A percentile compares a stretch with the other conserved stretches of the same genome.
These are phyloP conservation scores for Rhinophrynus dorsalis DNA, from an alignment of 2,797 vertebrate genomes.

Conservation along the genomic window DNA sequence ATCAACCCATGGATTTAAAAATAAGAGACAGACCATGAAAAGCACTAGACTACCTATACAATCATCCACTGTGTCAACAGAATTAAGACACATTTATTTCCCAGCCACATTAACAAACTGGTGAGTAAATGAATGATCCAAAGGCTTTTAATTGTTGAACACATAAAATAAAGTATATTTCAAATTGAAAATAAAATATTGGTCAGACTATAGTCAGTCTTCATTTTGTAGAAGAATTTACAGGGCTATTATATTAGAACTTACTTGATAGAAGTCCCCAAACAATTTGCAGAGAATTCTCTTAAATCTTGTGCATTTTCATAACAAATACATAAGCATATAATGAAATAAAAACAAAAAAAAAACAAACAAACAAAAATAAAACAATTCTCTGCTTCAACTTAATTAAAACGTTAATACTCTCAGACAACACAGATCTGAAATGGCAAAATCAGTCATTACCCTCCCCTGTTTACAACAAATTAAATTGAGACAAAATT, in stretches of 20 bases:
- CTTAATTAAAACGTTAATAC: constrained; percentile 90
- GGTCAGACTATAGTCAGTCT: constrained; percentile 89
- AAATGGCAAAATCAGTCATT: constrained; percentile 84
- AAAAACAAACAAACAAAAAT: constrained; percentile 58
- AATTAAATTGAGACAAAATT: constrained; percentile 89
- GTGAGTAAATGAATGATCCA: constrained; percentile 75
- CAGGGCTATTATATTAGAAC: constrained; percentile 83
- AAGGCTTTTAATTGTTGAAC: constrained; percentile 83
- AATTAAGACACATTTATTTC: constrained; percentile 52
- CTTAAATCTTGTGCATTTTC: constrained; percentile 83
- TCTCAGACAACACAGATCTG: constrained; percentile 91
- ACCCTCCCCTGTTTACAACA: constrained; percentile 80
- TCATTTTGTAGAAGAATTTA: constrained; percentile 90
- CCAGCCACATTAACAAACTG: constrained; percentile 59
- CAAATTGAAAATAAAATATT: constrained; percentile 82
- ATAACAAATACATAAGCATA: constrained; percentile 95
- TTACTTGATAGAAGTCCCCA: constrained; percentile 78
- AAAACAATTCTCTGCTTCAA: constrained; percentile 76
- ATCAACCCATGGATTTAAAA: no score
- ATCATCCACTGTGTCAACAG: constrained; percentile 53
- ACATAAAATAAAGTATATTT: constrained; percentile 98
- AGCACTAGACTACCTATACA: constrained; percentile 41
- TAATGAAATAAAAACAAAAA: constrained; percentile 71
- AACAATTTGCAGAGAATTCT: constrained; percentile 79
- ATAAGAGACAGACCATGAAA: constrained; percentile 11